Evolutionary conservation across 2,113 vertebrate genomes (phyloP), one percentile per base, ranked within the genome.

Genomic region (Xyliphius kryptos): DNA sequence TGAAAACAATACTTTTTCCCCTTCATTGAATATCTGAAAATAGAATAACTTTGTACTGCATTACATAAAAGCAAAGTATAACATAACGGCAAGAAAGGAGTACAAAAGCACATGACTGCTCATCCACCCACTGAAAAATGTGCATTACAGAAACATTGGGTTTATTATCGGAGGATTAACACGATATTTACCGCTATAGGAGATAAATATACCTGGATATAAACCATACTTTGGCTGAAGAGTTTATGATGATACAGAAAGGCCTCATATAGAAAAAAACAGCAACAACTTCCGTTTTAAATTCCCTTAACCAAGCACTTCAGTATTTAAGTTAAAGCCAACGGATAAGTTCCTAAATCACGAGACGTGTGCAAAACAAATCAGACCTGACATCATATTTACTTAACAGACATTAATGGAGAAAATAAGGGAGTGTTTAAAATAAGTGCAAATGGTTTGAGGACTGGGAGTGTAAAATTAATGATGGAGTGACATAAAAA

Each of bases 1-100:
- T 62, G 66, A 75, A 83, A 83, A 73, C 21, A 63, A 63, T 61
- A 43, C 41, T n/a, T 50, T 75, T 50, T 75, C 75, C 67, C 70
- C 74, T 79, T 60, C 21, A 20, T 77, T 58, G 17, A 77, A 83
- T 75, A 75, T 68, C 40, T 56, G 8, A 22, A 76, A 71, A 68
- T 70, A 57, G 56, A 66, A 57, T 17, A 69, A 46, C 8, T 68
- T 52, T 41, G 9, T 64, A 47, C 41, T 69, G 58, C 56, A 56
- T 63, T 70, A 75, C 61, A 74, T 48, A 43, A 60, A 66, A 74
- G 22, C 62, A 67, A 52, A 73, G 69, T 40, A 61, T 69, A n/a
- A 37, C 55, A 32, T 32, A 32, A 32, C 26, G 7, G 26, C 7
- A 6, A 32, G 26, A 32, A 32, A 32, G 4, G 26, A 32, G 4